Evolutionary conservation across 2,888 invertebrate species (phyloP).

Genomic region (Nebria salina): DNA sequence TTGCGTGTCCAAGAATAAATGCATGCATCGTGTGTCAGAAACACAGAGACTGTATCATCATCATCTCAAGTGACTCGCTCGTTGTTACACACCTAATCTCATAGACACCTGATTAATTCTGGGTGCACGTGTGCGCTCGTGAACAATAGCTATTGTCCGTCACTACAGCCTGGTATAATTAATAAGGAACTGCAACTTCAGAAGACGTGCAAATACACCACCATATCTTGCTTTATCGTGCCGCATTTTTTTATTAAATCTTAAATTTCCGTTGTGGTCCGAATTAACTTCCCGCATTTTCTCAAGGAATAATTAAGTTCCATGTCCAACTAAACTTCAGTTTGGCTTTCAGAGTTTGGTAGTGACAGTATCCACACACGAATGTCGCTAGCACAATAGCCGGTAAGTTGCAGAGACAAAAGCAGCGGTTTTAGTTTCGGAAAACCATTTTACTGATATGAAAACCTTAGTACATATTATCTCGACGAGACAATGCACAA

Average conservation of each 20-base stretch:
- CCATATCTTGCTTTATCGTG: too few relatives aligned
- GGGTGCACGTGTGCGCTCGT: neutral
- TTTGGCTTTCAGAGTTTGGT: neutral
- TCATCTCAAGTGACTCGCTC: too few relatives aligned
- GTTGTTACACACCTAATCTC: constrained; percentile 30
- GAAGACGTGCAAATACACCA: too few relatives aligned
- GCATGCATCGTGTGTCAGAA: too few relatives aligned
- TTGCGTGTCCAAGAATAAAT: too few relatives aligned
- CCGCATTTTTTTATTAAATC: too few relatives aligned
- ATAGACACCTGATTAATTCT: constrained; percentile 40
- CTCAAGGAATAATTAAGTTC: neutral
- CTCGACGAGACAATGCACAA: neutral
- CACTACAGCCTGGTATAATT: constrained; percentile 53
- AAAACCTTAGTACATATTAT: neutral
- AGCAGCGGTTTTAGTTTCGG: neutral
- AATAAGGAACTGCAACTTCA: constrained; percentile 37
- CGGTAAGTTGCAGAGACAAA: neutral
- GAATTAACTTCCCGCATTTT: neutral
- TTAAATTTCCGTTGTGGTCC: too few relatives aligned
- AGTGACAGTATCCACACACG: neutral
- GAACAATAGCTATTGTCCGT: constrained; percentile 55
- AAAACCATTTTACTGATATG: neutral
- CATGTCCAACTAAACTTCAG: neutral
- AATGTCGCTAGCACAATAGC: neutral
- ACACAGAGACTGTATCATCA: neutral